Percentiles rank a stretch among this genome's conserved stretches.
These are phyloP conservation scores for Melanotaenia boesemani DNA, from an alignment of 2,797 vertebrate genomes.

Conservation along the genomic window DNA sequence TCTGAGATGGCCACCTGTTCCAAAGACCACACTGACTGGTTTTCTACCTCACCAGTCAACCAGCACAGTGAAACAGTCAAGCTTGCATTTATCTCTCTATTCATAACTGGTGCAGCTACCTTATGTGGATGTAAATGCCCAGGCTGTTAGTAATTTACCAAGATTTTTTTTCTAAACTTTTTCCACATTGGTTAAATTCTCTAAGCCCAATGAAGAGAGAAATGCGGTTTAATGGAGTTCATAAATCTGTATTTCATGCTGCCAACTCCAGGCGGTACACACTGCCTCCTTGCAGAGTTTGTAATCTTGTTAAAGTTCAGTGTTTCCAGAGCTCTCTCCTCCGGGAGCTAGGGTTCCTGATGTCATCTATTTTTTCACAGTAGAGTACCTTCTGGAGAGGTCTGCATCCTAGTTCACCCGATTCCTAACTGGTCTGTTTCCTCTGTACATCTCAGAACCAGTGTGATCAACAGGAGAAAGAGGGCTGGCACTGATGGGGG, in stretches of 20 bases:
- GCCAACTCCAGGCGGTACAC: slow-evolving; percentile 76
- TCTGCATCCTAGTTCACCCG: slow-evolving; percentile 48
- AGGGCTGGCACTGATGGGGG: slow-evolving; percentile 8
- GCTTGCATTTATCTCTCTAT: slow-evolving; percentile 61
- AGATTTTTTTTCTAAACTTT: slow-evolving; percentile 58
- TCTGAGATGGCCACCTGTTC: slow-evolving; percentile 79
- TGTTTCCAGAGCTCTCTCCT: slow-evolving; percentile 75
- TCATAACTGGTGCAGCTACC: slow-evolving; percentile 52
- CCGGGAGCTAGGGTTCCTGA: slow-evolving; percentile 61
- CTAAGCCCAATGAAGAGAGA: slow-evolving; percentile 82
- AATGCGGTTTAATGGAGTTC: slow-evolving; percentile 85
- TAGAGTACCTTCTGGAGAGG: slow-evolving; percentile 54
- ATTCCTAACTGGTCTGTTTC: slow-evolving; percentile 36
- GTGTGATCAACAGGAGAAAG: slow-evolving; percentile 28
- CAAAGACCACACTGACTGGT: slow-evolving; percentile 63
- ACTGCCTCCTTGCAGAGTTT: slow-evolving; percentile 61
- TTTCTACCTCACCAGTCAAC: slow-evolving; percentile 50
- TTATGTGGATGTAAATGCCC: slow-evolving; percentile 62
- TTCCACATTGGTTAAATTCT: slow-evolving; percentile 76
- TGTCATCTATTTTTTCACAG: slow-evolving; percentile 69
- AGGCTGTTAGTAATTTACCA: slow-evolving; percentile 79
- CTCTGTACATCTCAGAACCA: slow-evolving; percentile 30
- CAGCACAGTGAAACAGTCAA: slow-evolving; percentile 51
- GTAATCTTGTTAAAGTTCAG: slow-evolving; percentile 81
- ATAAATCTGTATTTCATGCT: slow-evolving; percentile 85